Base-by-base conservation (phyloP, 2,888 invertebrate genomes). In the Apotomis turbidana region DNA sequence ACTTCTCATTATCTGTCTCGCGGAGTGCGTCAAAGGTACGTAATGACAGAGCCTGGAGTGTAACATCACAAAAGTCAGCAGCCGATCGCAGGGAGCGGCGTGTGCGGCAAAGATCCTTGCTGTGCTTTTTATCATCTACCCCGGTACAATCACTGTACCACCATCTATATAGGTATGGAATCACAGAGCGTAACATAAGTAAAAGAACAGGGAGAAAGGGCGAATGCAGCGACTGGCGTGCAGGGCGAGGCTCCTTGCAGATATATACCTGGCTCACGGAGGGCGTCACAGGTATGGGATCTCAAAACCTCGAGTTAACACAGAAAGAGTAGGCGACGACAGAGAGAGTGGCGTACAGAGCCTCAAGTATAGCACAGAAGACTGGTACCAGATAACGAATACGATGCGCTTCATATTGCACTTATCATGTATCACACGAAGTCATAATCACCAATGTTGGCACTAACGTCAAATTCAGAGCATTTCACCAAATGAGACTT, bases 81-180 rank as follows among this genome's bases (percentile, higher is more conserved):
- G 62, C 36, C 74, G 75, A 58, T 12, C 62, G 41, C 62, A 72
- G 51, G 67, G 67, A n/a, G 71, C 71, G n/a, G 82, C 81, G 51
- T 77, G 85, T 4, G 84, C 85, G 49, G 84, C 92, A 57, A 88
- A 91, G 75, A 82, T 94, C 59, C 86, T 93, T n/a, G 86, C 92
- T 15, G 78, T 95, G 44, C 85, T 95, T 52, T 87, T 95, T 70
- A 86, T 95, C 73, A 89, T 95, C 76, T 94, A 94, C 76, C 91
- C 95, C 73, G 94, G 94, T 78, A 94, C 94, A 73, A 93, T 27
- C 27, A 27, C 27, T 27, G 27, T 27, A 27, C 27, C 2, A 27
- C 27, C 95, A 87, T 95, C 95, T 95, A 87, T 1, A 46, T 15
- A 9, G 5, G 12, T 6, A 6, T 41, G 6, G 5, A 41, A 41